Conservation (phyloP, 2,113 vertebrate species). For the Odontophorus gujanensis region DNA sequence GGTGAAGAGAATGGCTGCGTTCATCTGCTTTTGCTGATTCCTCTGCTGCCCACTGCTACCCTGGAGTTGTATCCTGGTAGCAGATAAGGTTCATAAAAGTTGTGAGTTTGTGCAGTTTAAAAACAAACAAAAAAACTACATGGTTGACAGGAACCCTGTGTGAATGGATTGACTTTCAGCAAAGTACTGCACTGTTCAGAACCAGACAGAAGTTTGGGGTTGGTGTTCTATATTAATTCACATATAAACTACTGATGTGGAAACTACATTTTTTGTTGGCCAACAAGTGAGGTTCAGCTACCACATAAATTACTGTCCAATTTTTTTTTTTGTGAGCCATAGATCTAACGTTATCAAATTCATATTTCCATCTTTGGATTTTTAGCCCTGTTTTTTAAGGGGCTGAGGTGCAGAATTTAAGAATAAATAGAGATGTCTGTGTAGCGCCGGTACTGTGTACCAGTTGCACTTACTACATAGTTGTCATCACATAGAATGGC, state of each 20-base stretch:
- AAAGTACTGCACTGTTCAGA: not conserved
- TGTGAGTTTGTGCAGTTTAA: not conserved
- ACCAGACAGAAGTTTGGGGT: not conserved
- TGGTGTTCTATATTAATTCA: not conserved
- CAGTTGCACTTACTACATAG: not conserved
- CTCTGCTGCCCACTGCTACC: not conserved
- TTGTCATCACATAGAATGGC: not conserved
- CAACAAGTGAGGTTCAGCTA: not conserved
- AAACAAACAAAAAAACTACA: not conserved
- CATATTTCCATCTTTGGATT: not conserved
- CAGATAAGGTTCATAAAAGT: not conserved
- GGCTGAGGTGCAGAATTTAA: not conserved
- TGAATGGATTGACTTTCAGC: not conserved
- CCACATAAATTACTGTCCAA: not conserved
- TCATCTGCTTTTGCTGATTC: not conserved
- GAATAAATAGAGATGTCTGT: not conserved
- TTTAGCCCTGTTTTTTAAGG: not conserved
- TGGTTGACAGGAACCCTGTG: too few relatives aligned
- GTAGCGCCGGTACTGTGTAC: not conserved
- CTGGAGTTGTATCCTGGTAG: not conserved
- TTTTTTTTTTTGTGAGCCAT: not conserved
- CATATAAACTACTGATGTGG: not conserved
- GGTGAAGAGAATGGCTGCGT: not conserved
- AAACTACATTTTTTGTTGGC: not conserved
- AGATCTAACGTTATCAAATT: not conserved